Evolutionary conservation across 37 sponge, comb jelly and placozoan genomes (phyloP).

Genomic region (Agelas oroides): DNA sequence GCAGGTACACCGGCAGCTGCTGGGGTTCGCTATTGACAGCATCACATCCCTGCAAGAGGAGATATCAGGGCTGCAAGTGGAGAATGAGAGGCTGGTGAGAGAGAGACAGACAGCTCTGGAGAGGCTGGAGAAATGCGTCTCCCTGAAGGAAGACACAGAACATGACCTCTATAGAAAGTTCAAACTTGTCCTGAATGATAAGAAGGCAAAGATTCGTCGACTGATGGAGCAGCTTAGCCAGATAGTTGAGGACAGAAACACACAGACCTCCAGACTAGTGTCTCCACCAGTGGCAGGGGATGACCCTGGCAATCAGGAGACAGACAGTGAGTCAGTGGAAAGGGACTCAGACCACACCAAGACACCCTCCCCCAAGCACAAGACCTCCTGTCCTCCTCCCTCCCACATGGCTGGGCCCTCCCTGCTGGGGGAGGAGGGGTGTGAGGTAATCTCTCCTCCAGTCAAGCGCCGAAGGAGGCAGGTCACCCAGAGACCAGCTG

Average conservation of each 20-base stretch:
- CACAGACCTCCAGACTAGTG: too few species aligned
- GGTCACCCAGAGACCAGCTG: background rate
- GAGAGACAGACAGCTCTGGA: conserved; percentile 50
- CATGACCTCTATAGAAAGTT: conserved; percentile 76
- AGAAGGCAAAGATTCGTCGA: conserved; percentile 71
- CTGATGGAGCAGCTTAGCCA: conserved; percentile 46
- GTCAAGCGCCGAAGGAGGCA: conserved; percentile 35
- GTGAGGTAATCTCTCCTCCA: conserved; percentile 16
- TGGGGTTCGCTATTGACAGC: conserved; percentile 54
- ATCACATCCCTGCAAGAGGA: conserved; percentile 16
- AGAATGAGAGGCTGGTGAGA: conserved; percentile 27
- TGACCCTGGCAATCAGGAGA: background rate
- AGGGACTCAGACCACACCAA: background rate
- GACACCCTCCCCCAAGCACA: background rate
- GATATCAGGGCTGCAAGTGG: conserved; percentile 17
- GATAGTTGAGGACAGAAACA: background rate
- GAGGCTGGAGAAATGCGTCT: conserved; percentile 35
- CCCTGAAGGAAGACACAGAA: conserved; percentile 59
- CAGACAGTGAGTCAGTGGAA: background rate
- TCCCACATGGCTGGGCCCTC: background rate
- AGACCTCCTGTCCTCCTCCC: background rate
- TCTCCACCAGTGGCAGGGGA: too few species aligned
- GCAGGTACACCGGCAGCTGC: background rate
- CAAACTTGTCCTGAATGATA: conserved; percentile 73
- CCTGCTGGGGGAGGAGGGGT: conserved; percentile 23